These are phyloP conservation scores for Sphaeridia pumilis DNA, from an alignment of 2,888 invertebrate species.

Conservation along the genomic window DNA sequence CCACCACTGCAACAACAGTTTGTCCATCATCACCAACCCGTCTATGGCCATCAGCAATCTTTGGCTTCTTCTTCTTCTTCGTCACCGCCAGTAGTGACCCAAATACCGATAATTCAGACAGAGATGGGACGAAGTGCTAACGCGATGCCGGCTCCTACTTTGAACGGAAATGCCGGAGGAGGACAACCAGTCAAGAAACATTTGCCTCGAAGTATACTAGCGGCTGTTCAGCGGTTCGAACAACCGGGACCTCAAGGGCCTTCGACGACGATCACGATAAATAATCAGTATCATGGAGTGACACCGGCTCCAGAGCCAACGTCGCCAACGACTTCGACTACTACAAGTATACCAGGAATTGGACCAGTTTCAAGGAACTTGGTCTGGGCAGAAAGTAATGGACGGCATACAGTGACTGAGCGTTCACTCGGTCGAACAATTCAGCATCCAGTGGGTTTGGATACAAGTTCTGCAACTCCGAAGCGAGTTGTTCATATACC, in stretches of 20 bases:
- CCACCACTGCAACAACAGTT: not conserved
- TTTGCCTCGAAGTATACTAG: conserved; percentile 35
- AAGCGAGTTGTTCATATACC: conserved; percentile 17
- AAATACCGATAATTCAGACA: conserved; percentile 46
- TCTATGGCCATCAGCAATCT: conserved; percentile 44
- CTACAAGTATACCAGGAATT: conserved; percentile 7
- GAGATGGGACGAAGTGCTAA: too few relatives aligned
- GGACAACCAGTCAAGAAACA: conserved; percentile 18
- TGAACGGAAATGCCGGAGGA: not conserved
- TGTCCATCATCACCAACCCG: not conserved
- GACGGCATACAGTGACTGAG: conserved; percentile 25
- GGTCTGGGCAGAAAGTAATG: conserved; percentile 30
- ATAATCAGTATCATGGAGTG: not conserved
- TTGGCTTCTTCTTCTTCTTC: too few relatives aligned
- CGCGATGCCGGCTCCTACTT: conserved; percentile 3
- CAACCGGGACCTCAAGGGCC: conserved; percentile 38
- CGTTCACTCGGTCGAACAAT: conserved; percentile 18
- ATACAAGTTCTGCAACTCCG: not conserved
- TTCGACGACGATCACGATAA: conserved; percentile 34
- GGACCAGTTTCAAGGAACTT: conserved; percentile 29
- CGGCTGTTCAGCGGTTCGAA: conserved; percentile 35
- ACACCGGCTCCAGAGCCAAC: not conserved
- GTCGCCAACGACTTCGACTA: not conserved
- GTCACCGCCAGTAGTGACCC: not conserved
- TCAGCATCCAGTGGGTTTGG: conserved; percentile 3